Conservation (phyloP, 2,113 vertebrate genomes). For the Epinephelus lanceolatus region DNA sequence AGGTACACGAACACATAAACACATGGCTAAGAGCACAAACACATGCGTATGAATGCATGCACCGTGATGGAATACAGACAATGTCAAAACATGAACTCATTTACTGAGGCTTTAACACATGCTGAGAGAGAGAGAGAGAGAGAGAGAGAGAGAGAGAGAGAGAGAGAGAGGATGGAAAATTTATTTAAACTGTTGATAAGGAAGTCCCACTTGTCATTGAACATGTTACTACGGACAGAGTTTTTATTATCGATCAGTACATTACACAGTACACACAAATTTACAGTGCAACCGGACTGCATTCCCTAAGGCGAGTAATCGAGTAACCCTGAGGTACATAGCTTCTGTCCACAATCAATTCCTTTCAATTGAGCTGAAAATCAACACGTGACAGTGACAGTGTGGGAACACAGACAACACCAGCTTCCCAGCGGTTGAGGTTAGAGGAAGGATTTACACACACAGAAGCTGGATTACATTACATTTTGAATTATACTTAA, state of each 20-base stretch:
- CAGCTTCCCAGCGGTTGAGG: slow-evolving; percentile 22
- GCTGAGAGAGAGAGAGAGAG: slow-evolving; percentile 7
- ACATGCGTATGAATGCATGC: slow-evolving; percentile 19
- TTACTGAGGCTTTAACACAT: background rate
- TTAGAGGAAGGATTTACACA: background rate
- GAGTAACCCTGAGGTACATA: slow-evolving; percentile 58
- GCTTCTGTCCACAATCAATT: slow-evolving; percentile 67
- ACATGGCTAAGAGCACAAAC: slow-evolving; percentile 37
- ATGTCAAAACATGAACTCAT: slow-evolving; percentile 39
- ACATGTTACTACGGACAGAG: slow-evolving; percentile 30
- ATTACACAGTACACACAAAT: slow-evolving; percentile 20
- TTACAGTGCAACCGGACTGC: slow-evolving; percentile 33
- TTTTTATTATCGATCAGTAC: slow-evolving; percentile 56
- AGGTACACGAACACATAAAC: slow-evolving; percentile 36
- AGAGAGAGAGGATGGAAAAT: slow-evolving; percentile 15
- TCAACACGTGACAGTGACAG: slow-evolving; percentile 64
- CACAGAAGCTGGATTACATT: slow-evolving; percentile 1
- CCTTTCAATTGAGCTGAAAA: slow-evolving; percentile 68
- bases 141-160: background rate
- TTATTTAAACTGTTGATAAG: slow-evolving; percentile 32
- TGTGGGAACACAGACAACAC: slow-evolving; percentile 39
- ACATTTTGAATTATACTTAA: background rate
- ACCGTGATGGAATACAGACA: slow-evolving; percentile 51
- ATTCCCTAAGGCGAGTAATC: slow-evolving; percentile 53
- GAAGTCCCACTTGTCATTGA: slow-evolving; percentile 21